Conservation (phyloP, 37 sponge, comb jelly and placozoan genomes). For the Hormiphora californensis region DNA sequence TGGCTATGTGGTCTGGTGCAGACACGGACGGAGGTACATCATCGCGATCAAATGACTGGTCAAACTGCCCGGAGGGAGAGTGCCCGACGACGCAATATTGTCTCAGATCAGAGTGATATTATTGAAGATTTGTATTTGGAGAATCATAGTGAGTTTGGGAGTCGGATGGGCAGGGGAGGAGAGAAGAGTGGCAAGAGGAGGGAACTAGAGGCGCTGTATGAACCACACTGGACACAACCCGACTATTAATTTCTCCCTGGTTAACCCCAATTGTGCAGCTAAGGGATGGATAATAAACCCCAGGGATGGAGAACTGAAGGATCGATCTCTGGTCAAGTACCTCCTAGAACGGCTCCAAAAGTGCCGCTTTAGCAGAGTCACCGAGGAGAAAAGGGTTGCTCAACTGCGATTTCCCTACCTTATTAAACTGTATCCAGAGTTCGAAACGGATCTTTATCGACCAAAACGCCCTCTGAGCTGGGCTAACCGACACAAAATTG, state of each 20-base stretch:
- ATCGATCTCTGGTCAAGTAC: constrained; percentile 41
- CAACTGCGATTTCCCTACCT: background rate
- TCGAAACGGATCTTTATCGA: constrained; percentile 8
- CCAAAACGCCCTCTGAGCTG: background rate
- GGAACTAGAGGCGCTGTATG: constrained; percentile 6
- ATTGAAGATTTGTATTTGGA: constrained; percentile 50
- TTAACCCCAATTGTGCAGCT: constrained; percentile 15
- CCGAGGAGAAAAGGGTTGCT: background rate
- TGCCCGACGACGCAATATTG: constrained; percentile 15
- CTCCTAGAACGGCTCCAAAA: constrained; percentile 50
- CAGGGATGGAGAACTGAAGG: constrained; percentile 4
- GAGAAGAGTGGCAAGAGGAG: constrained; percentile 3
- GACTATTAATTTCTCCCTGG: constrained; percentile 39
- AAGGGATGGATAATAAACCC: constrained; percentile 43
- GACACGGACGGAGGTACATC: constrained; percentile 41
- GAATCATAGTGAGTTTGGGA: constrained; percentile 8
- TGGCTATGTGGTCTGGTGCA: constrained; percentile 14
- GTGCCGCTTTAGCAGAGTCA: constrained; percentile 20
- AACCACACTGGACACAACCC: constrained; percentile 30
- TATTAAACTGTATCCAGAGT: constrained; percentile 9
- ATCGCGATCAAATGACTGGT: constrained; percentile 12
- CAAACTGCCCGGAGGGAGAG: constrained; percentile 39
- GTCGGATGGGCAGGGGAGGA: constrained; percentile 18
- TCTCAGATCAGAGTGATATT: constrained; percentile 49
- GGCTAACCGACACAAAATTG: constrained; percentile 43